Evolutionary conservation across 2,797 vertebrate species (phyloP).

Genomic region (Uromys caudimaculatus): DNA sequence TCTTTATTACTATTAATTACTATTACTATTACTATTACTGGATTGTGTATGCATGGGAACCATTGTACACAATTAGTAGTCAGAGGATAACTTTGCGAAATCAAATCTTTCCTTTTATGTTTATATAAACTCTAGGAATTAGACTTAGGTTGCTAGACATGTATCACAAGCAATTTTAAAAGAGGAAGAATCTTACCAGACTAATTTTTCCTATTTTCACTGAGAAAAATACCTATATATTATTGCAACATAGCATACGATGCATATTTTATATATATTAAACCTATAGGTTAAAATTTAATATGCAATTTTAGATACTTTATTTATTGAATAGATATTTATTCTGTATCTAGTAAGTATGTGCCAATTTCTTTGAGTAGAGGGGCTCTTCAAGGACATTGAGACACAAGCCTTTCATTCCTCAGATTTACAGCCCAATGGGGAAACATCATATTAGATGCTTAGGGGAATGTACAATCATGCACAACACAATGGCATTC

Average conservation of each 20-base stretch:
- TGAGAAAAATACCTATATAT: not conserved
- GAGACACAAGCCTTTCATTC: not conserved
- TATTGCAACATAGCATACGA: not conserved
- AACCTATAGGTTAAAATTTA: not conserved
- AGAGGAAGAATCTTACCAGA: not conserved
- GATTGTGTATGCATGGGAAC: not conserved
- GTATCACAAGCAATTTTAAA: not conserved
- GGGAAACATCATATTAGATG: not conserved
- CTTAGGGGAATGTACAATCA: not conserved
- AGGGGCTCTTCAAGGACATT: not conserved
- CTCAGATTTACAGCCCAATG: not conserved
- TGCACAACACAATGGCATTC: not conserved
- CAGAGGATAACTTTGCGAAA: not conserved
- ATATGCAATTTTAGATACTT: not conserved
- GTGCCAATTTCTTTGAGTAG: not conserved
- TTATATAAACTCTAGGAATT: not conserved
- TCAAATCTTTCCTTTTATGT: not conserved
- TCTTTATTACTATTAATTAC: not conserved
- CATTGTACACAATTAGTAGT: not conserved
- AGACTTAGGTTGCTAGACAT: not conserved
- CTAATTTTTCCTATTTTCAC: not conserved
- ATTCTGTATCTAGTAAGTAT: not conserved
- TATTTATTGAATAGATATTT: slow-evolving; percentile 18
- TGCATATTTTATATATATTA: not conserved
- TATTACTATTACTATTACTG: not conserved